These are phyloP conservation scores for Sciurus carolinensis DNA, from an alignment of 2,797 vertebrate species.

Conservation along the genomic window DNA sequence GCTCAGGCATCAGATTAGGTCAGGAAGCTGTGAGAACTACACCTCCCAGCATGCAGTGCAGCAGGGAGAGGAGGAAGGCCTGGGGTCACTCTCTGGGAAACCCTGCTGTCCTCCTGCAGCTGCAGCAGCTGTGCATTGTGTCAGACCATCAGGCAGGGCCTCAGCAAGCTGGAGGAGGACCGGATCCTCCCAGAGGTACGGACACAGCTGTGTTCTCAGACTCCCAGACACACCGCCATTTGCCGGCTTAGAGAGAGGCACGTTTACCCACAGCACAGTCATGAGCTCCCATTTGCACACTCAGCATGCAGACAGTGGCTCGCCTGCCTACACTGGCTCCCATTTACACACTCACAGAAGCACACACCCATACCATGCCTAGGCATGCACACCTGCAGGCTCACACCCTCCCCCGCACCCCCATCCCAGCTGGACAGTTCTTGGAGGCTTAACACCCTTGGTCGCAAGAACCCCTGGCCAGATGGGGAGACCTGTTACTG, in stretches of 20 bases:
- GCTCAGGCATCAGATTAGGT: background rate
- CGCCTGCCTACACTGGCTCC: background rate
- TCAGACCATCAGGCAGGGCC: background rate
- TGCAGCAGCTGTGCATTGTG: conserved; percentile 47
- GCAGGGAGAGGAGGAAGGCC: background rate
- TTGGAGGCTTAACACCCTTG: background rate
- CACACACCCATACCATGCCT: background rate
- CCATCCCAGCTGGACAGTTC: background rate
- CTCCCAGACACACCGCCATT: background rate
- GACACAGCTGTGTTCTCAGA: background rate
- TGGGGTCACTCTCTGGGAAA: conserved; percentile 49
- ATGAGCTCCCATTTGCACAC: background rate
- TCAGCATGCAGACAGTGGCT: background rate
- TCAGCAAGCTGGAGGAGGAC: background rate
- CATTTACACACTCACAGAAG: background rate
- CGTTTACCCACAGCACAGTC: background rate
- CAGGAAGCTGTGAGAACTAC: conserved; percentile 53
- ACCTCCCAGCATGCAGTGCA: conserved; percentile 60
- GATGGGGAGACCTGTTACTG: background rate
- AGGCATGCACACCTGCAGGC: background rate
- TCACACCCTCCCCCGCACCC: background rate
- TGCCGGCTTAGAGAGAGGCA: background rate
- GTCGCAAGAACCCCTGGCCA: background rate
- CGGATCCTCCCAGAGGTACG: background rate
- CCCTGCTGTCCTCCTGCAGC: background rate